Evolutionary conservation across 2,113 vertebrate genomes (phyloP), one percentile per base, ranked within the genome.

Genomic region (Myotis brandtii): DNA sequence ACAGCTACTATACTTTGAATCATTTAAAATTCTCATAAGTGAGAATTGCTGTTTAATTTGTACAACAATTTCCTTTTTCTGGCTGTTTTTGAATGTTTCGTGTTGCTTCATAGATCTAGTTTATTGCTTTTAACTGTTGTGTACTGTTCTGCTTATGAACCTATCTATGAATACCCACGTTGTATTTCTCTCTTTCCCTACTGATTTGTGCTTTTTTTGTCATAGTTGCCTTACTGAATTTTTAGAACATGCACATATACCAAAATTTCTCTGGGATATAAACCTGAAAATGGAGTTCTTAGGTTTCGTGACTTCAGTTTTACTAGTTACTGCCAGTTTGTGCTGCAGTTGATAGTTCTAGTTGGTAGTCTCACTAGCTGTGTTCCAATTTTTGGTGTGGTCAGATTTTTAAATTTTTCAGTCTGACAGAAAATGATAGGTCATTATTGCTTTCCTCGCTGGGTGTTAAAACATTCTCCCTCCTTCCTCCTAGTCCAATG

Each of bases 401-500:
- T 77, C 10, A 43, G 32, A 67, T 56, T 84, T 80, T 91, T 54
- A 69, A 62, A 14, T n/a, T 84, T 95, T 86, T 93, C 25, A 48
- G 20, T 8, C 9, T 59, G n/a, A 9, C 48, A 27, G 18, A 70
- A 17, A 92, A 69, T 30, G 30, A 17, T 27, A 2, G 18, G 23
- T 59, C 27, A 11, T 54, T 40, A 11, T n/a, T 54, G 16, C 20
- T 86, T 93, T 91, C 3, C 12, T 87, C 79, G 5, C 27, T 89
- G 52, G 6, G 4, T 73, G 91, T 91, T 89, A 82, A 94, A 95
- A 70, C 10, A 25, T 86, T 75, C 3, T 64, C 23, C 50, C 8
- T 76, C 30, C 2, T 34, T 18, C 17, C 9, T 59, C 37, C 17
- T 95, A 99, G 99, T 99, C 99, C 67, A 99, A 99, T 85, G 99